Evolutionary conservation across 37 sponge, comb jelly and placozoan genomes (phyloP).

Genomic region (Halisarca cf. caerulea): DNA sequence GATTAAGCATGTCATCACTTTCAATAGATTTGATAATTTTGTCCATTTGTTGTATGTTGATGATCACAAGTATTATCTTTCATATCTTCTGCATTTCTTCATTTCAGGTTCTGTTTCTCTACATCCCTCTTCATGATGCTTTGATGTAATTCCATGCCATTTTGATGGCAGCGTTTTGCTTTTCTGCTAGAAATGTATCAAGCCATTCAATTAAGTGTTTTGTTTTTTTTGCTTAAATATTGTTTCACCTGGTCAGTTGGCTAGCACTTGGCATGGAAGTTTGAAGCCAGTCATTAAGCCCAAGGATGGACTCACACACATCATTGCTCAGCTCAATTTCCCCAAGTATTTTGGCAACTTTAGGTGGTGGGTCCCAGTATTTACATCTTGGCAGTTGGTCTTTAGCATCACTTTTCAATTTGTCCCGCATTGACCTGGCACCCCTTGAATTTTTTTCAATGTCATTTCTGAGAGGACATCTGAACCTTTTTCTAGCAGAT

Average conservation of each 20-base stretch:
- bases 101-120: constrained; percentile 8
- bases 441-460: constrained; percentile 10
- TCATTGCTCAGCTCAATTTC: constrained; percentile 36
- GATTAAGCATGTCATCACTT: constrained; percentile 22
- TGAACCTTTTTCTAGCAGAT: not conserved
- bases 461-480: too few relatives aligned
- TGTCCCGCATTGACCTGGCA: constrained; percentile 39
- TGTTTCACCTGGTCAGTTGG: constrained; percentile 18
- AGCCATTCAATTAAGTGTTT: constrained; percentile 41
- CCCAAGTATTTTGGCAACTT: not conserved
- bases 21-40: constrained; percentile 7
- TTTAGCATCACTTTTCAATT: constrained; percentile 43
- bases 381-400: constrained; percentile 48
- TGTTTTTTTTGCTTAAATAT: constrained; percentile 35
- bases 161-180: not conserved
- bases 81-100: constrained; percentile 6
- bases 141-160: not conserved
- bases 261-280: constrained; percentile 38
- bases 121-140: not conserved
- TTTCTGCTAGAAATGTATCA: not conserved
- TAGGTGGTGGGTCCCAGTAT: constrained; percentile 41
- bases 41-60: too few relatives aligned
- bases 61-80: constrained; percentile 14
- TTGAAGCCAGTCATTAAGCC: constrained; percentile 37
- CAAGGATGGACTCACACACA: constrained; percentile 44